These are phyloP conservation scores for Horisme vitalbata DNA, from an alignment of 2,888 invertebrate genomes.

Conservation along the genomic window DNA sequence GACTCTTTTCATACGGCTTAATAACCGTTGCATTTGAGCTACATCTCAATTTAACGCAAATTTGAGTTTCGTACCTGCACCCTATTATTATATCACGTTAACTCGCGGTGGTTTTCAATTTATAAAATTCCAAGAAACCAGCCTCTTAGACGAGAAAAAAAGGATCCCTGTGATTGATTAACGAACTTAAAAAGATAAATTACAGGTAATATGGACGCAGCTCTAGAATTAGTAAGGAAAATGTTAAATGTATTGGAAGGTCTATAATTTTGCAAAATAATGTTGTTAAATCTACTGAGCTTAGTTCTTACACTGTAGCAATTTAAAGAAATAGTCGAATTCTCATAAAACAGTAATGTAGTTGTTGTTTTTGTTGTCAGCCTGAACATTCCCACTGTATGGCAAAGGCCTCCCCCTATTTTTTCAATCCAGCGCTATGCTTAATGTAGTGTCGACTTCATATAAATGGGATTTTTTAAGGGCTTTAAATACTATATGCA, in stretches of 20 bases:
- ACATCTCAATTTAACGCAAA: slow-evolving; percentile 56
- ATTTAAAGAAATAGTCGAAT: too few species aligned
- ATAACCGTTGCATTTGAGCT: slow-evolving; percentile 30
- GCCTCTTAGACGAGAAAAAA: slow-evolving; percentile 47
- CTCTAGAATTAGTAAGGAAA: slow-evolving; percentile 21
- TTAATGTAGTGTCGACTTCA: too few species aligned
- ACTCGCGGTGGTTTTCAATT: slow-evolving; percentile 53
- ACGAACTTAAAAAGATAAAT: slow-evolving; percentile 36
- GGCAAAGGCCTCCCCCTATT: too few species aligned
- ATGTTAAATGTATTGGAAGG: slow-evolving; percentile 7
- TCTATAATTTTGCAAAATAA: slow-evolving; percentile 11
- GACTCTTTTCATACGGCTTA: slow-evolving; percentile 2
- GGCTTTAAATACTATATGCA: too few species aligned
- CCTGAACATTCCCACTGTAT: too few species aligned
- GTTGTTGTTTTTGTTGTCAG: too few species aligned
- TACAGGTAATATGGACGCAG: slow-evolving; percentile 17
- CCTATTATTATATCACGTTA: slow-evolving; percentile 53
- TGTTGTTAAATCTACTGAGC: too few species aligned
- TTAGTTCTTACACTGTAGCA: too few species aligned
- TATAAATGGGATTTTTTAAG: too few species aligned
- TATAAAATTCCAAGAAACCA: slow-evolving; percentile 51
- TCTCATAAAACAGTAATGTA: too few species aligned
- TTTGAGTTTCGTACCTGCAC: slow-evolving; percentile 47
- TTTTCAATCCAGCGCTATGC: too few species aligned
- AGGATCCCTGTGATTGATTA: slow-evolving; percentile 48